A percentile compares a stretch with the other conserved stretches of the same genome.
phyloP scores from a whole-genome alignment of 2,113 vertebrate species.

The Scomber colias region DNA sequence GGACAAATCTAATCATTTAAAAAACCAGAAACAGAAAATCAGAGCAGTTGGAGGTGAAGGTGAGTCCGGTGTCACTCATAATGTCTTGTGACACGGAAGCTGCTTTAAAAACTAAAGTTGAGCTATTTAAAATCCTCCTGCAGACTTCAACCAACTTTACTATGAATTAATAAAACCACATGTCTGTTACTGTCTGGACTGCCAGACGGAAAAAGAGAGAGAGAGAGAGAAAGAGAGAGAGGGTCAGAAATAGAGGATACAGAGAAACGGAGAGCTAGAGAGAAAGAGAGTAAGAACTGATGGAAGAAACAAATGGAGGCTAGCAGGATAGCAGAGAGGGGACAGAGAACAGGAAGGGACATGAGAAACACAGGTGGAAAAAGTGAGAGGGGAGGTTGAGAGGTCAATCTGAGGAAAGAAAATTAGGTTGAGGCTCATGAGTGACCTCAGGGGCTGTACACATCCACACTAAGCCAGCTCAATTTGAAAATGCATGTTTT shows the following conservation, averaged over 20 bases:
- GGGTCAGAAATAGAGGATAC: conserved; percentile 15
- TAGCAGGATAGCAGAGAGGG: neutral
- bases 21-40: neutral
- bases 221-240: neutral
- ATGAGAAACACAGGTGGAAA: neutral
- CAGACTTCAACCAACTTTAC: conserved; percentile 62
- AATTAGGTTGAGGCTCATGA: neutral
- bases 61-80: conserved; percentile 34
- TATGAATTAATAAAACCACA: conserved; percentile 75
- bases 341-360: neutral
- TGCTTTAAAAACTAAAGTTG: conserved; percentile 61
- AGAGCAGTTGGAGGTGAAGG: conserved; percentile 5
- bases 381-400: neutral
- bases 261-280: neutral
- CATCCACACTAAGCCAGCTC: no score
- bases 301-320: neutral
- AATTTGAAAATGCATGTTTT: no score
- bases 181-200: conserved; percentile 60
- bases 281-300: neutral
- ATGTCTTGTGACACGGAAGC: conserved; percentile 64
- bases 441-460: no score
- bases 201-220: conserved; percentile 40
- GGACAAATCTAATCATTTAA: neutral
- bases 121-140: conserved; percentile 50
- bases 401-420: no score